Evolutionary conservation across 1,140 invertebrate species (phyloP).

Genomic region (Yoshiicerus persimilis): DNA sequence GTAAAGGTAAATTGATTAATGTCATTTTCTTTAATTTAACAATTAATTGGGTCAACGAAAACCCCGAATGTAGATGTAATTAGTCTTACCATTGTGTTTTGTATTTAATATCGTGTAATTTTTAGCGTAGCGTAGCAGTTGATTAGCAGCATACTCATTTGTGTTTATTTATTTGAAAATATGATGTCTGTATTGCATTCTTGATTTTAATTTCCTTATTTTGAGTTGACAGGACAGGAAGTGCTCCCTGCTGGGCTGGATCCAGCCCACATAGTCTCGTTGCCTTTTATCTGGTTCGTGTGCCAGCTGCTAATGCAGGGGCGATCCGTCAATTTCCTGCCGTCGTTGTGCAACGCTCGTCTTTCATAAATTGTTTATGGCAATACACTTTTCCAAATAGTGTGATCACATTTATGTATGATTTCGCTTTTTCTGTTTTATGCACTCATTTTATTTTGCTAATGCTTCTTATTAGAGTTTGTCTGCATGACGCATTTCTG

Average conservation of each 20-base stretch:
- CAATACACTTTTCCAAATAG: slow-evolving; percentile 20
- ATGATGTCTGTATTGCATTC: not conserved
- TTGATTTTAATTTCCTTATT: slow-evolving; percentile 11
- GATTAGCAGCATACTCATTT: not conserved
- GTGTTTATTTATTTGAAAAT: not conserved
- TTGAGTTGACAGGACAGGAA: slow-evolving; percentile 17
- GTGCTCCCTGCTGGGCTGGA: not conserved
- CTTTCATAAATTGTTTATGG: slow-evolving; percentile 2
- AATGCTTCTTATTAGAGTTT: not conserved
- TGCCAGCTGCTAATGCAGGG: not conserved
- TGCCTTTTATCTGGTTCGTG: slow-evolving; percentile 11
- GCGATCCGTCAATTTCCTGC: not conserved
- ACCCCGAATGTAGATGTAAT: too few species aligned
- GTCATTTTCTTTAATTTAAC: too few species aligned
- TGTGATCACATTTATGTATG: slow-evolving; percentile 13
- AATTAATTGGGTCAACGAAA: too few species aligned
- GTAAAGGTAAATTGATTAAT: too few species aligned
- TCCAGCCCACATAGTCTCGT: not conserved
- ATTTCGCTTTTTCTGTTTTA: not conserved
- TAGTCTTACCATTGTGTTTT: too few species aligned
- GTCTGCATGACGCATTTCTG: not conserved
- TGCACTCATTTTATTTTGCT: not conserved
- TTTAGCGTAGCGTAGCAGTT: too few species aligned
- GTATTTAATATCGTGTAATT: too few species aligned
- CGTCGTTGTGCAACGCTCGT: not conserved